Evolutionary conservation across 1,140 invertebrate species (phyloP), one percentile per base, ranked within the genome.

Genomic region (Colletes gigas): DNA sequence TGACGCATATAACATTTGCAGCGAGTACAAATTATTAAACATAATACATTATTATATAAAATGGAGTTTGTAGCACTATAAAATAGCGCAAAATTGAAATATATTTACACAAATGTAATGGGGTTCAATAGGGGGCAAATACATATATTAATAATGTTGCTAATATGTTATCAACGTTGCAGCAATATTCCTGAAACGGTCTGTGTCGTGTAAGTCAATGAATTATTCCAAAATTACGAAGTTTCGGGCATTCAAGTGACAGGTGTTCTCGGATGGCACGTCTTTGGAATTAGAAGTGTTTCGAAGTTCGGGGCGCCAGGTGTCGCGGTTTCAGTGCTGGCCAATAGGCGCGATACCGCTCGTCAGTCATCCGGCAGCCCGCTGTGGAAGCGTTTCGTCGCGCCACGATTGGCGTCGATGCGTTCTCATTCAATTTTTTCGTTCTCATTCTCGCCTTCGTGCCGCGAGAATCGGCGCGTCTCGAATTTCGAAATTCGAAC

Each of bases 281-380:
- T n/a, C 30, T 30, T 10, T 39, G 62, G 15, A 47, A 30, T 73
- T 63, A 39, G 52, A 21, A 50, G 44, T 74, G 78, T 80, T 80
- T 74, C 62, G 47, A 74, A 59, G 62, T 30, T 59, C 54, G 65
- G 54, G n/a, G 65, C 79, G 59, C 80, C 80, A 78, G 80, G 67
- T 71, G 75, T 78, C 74, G 80, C 72, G n/a, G 52, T 50, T 47
- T 68, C 67, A 59, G 44, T 52, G 78, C 81, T 82, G 83, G 44
- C 39, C 12, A 50, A 63, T 67, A 75, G 66, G 50, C 73, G 79
- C 74, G 73, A 81, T 68, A 69, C 84, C 83, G 83, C 65, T 84
- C 83, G 86, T 85, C 88, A 90, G 89, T 90, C 87, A 87, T 83
- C 88, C 87, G 88, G 80, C 86, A 89, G 85, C 85, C 81, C 80